Conservation (phyloP, 2,888 invertebrate species). For the Punctoribates punctum region DNA sequence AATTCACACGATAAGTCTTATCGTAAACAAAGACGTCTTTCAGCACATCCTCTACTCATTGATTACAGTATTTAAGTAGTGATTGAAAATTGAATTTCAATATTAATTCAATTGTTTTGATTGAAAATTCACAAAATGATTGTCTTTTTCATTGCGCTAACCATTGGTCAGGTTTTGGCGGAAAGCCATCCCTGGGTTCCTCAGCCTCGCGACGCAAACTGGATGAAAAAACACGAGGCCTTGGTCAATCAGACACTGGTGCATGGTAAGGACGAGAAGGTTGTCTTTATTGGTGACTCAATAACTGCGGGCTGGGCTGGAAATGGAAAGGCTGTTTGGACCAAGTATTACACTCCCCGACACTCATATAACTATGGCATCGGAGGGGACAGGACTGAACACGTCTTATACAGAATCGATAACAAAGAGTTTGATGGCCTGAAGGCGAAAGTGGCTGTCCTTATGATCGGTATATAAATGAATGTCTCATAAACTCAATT, state of each 20-base stretch:
- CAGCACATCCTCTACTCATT: no score
- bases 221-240: background rate
- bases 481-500: no score
- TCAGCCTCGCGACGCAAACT: background rate
- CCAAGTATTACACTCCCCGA: slow-evolving; percentile 12
- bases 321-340: slow-evolving; percentile 18
- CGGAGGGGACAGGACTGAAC: slow-evolving; percentile 78
- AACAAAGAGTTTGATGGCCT: slow-evolving; percentile 86
- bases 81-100: no score
- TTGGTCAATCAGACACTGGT: slow-evolving; percentile 1
- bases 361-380: slow-evolving; percentile 70
- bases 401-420: slow-evolving; percentile 83
- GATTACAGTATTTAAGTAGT: no score
- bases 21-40: no score
- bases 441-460: slow-evolving; percentile 68
- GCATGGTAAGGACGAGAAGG: background rate
- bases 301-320: slow-evolving; percentile 2
- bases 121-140: no score
- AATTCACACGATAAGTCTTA: no score
- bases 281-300: slow-evolving; percentile 36
- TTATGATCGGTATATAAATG: slow-evolving; percentile 7
- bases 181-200: slow-evolving; percentile 4
- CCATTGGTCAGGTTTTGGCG: background rate
- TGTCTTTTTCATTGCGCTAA: background rate
- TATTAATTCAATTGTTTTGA: no score